These are phyloP conservation scores for Metopolophium dirhodum DNA, from an alignment of 1,140 invertebrate species.

Conservation along the genomic window DNA sequence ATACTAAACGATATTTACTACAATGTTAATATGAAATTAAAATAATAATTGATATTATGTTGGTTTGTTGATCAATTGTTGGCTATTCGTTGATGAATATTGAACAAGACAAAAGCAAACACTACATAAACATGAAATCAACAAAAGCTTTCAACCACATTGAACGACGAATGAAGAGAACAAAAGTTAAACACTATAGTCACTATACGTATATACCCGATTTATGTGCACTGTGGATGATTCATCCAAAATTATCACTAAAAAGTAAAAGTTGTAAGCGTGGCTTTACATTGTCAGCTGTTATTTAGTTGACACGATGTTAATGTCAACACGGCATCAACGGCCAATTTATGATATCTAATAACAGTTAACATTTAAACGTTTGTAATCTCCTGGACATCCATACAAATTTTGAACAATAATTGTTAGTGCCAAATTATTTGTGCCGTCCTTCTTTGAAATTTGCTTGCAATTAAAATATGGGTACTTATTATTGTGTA, in stretches of 20 bases:
- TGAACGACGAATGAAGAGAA: neutral
- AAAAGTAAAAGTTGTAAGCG: neutral
- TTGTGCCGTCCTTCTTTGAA: no score
- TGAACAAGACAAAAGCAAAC: neutral
- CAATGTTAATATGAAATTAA: neutral
- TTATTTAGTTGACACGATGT: no score
- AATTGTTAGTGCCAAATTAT: no score
- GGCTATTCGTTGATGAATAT: no score
- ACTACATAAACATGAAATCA: neutral
- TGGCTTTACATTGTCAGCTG: neutral
- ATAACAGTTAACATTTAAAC: no score
- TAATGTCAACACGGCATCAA: neutral
- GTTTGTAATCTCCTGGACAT: no score
- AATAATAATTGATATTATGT: neutral
- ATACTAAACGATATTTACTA: neutral
- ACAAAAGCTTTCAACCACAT: no score
- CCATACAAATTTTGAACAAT: no score
- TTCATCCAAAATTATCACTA: neutral
- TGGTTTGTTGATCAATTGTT: no score
- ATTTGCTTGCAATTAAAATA: no score
- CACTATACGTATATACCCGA: neutral
- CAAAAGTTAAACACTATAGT: neutral
- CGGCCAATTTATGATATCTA: neutral
- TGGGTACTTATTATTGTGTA: no score
- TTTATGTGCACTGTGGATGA: neutral